Evolutionary conservation across 2,797 vertebrate genomes (phyloP).

Genomic region (Acipenser transmontanus): DNA sequence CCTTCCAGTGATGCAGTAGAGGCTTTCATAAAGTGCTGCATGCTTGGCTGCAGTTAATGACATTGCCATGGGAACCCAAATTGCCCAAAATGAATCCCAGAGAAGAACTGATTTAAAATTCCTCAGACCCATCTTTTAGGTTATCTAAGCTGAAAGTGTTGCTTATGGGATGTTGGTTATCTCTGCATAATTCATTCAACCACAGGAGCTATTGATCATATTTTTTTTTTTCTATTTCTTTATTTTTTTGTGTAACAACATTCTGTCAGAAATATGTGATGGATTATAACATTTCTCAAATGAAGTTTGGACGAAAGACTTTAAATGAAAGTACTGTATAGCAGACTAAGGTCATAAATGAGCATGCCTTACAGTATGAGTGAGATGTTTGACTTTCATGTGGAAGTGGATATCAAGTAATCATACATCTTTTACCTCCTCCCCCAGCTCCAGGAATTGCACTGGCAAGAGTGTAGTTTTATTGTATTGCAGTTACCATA

Average conservation of each 20-base stretch:
- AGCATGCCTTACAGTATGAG: too few species aligned
- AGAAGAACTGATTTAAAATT: conserved; percentile 1
- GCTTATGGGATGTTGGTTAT: conserved; percentile 5
- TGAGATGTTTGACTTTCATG: too few species aligned
- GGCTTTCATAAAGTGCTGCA: neutral
- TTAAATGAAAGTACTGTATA: too few species aligned
- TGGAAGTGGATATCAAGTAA: too few species aligned
- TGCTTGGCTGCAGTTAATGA: conserved; percentile 14
- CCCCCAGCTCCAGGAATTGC: too few species aligned
- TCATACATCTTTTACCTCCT: too few species aligned
- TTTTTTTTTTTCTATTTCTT: neutral
- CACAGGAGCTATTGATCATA: neutral
- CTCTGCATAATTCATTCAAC: neutral
- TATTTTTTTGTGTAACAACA: neutral
- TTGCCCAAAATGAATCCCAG: neutral
- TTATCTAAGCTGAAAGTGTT: conserved; percentile 3
- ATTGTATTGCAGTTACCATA: too few species aligned
- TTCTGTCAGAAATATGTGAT: too few species aligned
- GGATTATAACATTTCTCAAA: too few species aligned
- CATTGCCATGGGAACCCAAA: conserved; percentile 15
- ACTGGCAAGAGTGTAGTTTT: too few species aligned
- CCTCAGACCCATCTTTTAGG: neutral
- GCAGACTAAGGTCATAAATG: too few species aligned
- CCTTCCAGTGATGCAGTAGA: neutral
- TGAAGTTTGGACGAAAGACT: too few species aligned